These are phyloP conservation scores for Acrossocheilus fasciatus DNA, from an alignment of 2,797 vertebrate genomes.

Conservation along the genomic window DNA sequence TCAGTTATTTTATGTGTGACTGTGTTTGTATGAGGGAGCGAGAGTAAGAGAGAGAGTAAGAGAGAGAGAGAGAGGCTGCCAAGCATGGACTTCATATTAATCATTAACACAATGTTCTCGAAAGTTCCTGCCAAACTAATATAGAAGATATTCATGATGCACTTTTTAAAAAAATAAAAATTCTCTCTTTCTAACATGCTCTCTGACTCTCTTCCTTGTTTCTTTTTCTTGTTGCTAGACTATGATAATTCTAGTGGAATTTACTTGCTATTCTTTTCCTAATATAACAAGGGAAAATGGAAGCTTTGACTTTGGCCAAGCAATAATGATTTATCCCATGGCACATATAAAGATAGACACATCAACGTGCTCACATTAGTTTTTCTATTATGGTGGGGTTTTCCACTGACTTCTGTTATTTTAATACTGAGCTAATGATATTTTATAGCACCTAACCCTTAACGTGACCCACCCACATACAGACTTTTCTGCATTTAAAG, in stretches of 20 bases:
- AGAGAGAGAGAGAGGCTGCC: constrained; percentile 79
- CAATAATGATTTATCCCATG: constrained; percentile 52
- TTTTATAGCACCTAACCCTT: neutral
- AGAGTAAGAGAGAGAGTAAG: constrained; percentile 16
- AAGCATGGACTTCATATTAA: constrained; percentile 85
- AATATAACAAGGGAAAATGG: constrained; percentile 51
- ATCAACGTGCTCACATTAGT: neutral
- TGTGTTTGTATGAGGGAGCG: constrained; percentile 8
- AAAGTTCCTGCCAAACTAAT: constrained; percentile 79
- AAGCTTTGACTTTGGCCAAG: constrained; percentile 50
- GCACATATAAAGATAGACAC: constrained; percentile 47
- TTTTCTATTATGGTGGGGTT: neutral
- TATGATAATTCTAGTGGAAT: constrained; percentile 42
- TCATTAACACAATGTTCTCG: constrained; percentile 88
- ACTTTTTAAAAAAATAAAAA: constrained; percentile 62
- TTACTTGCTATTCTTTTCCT: constrained; percentile 45
- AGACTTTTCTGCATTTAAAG: neutral
- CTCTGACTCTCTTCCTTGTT: constrained; percentile 17
- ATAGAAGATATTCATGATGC: constrained; percentile 79
- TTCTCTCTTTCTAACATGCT: constrained; percentile 16
- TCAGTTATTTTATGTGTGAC: constrained; percentile 43
- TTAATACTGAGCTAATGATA: constrained; percentile 4
- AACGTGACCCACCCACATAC: neutral
- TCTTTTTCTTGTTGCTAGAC: constrained; percentile 42
- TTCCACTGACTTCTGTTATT: neutral